These are phyloP conservation scores for Calypte anna DNA, from an alignment of 2,113 vertebrate species.

Conservation along the genomic window DNA sequence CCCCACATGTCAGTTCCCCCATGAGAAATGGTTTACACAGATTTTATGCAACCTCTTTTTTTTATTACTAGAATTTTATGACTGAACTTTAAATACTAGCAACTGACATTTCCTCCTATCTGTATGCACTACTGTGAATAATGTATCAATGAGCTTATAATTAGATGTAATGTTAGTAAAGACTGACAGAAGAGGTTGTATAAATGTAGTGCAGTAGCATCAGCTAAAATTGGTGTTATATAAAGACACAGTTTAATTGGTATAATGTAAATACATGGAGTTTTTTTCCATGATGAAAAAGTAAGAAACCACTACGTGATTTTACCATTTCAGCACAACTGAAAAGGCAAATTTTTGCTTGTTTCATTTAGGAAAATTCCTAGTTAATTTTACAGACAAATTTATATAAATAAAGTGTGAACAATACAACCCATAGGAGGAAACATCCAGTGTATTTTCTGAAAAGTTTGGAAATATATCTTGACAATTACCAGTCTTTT, in stretches of 20 bases:
- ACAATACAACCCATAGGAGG: not conserved
- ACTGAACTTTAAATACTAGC: slow-evolving; percentile 63
- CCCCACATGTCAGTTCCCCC: not conserved
- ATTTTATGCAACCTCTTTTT: slow-evolving; percentile 29
- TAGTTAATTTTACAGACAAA: slow-evolving; percentile 17
- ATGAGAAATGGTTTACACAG: slow-evolving; percentile 27
- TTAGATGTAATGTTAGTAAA: slow-evolving; percentile 33
- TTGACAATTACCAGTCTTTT: slow-evolving; percentile 26
- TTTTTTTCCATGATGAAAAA: not conserved
- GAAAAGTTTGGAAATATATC: slow-evolving; percentile 46
- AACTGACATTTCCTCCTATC: slow-evolving; percentile 45
- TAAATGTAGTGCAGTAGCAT: not conserved
- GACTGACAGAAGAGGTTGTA: slow-evolving; percentile 23
- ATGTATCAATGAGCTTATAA: slow-evolving; percentile 26
- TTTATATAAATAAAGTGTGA: slow-evolving; percentile 27
- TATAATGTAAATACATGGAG: not conserved
- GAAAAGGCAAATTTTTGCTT: not conserved
- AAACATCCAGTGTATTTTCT: slow-evolving; percentile 13
- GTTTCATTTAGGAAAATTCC: not conserved
- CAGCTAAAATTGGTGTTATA: not conserved
- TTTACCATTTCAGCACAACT: not conserved
- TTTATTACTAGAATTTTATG: slow-evolving; percentile 43
- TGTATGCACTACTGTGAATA: slow-evolving; percentile 27
- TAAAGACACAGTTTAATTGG: not conserved
- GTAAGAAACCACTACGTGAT: not conserved